Evolutionary conservation across 2,888 invertebrate genomes (phyloP), one percentile per base, ranked within the genome.

Genomic region (Thereva unica): DNA sequence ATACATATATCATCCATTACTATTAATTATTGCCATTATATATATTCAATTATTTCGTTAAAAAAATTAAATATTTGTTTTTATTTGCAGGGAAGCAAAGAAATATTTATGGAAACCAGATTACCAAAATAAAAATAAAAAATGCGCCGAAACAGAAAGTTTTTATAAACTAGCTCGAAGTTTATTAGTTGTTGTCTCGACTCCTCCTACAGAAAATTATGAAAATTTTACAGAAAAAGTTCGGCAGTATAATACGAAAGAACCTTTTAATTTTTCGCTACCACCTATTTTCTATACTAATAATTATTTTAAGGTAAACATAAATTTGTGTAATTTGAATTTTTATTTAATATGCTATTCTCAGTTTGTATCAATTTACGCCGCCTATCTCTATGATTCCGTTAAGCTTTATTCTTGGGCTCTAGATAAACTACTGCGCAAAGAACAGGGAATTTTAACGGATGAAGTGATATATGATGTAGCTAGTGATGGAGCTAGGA

Each of bases 371-470:
- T 90, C 92, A 47, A 91, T 95, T 72, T 93, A 93, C 78, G 97
- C 97, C 67, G 95, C 94, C 50, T 95, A 97, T 81, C 85, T 95
- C 72, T 97, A 97, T 80, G 97, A 98, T 82, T 93, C 97, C 1
- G 92, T 97, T 45, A 89, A 89, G 78, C 83, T 97, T 41, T 98
- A 97, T 79, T 95, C 96, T 34, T 85, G 85, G 72, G 96, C 97
- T 1, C 83, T 97, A 72, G 87, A 93, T 75, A 85, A 88, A 73
- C 83, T 94, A 52, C 82, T 95, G 67, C 83, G 85, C 69, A 82
- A 84, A 73, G 83, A 85, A 64, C 82, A 81, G 35, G 79, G 82
- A 40, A 74, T 80, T 50, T 76, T 89, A 56, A 89, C 88, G 47
- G 85, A 88, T 66, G 82, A 82, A 34, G 85, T 87, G 71, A 83